Evolutionary conservation across 92 coral and sea anemone genomes (phyloP), one percentile per base, ranked within the genome.

Genomic region (Porites evermanni): DNA sequence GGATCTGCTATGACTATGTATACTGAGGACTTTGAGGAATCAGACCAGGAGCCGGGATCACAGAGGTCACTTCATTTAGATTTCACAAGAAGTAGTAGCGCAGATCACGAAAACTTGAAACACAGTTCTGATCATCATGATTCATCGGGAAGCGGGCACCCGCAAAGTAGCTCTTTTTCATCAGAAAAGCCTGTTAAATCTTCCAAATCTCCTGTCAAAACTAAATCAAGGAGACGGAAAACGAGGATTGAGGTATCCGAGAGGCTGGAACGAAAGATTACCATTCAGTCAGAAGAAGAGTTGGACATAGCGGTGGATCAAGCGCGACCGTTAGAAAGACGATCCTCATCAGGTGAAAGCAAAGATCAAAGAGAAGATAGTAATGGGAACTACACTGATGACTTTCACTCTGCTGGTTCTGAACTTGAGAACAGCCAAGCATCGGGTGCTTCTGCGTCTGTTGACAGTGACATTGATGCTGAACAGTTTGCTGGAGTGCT

Each of bases 21-120:
- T 60, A 88, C 94, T 50, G 94, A 88, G 52, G 94, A 92, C 78
- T 85, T 92, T 92, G 90, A 92, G 72, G 92, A 84, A 38, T 88
- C 81, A 8, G 87, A 56, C 44, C 58, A 78, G 14, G 81, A 88
- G 72, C 88, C 56, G 12, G 47, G 47, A 38, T 51, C 86, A 13
- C 79, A 85, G 6, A 64, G 64, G 9, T 83, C 87, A 51, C 23
- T 44, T 21, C 87, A 50, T n/a, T 83, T 74, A 24, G 80, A 63
- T 83, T 73, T 65, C 61, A 71, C 86, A 6, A 61, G 71, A 44
- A 65, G 80, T 26, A 83, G 32, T 51, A 83, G 73, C 51, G 74
- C n/a, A 63, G 86, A 70, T 3, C 38, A 10, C 64, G 79, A 83
- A 63, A 74, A 72, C 64, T 11, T 23, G 24, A 74, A 64, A 64